A percentile compares a stretch with the other conserved stretches of the same genome.
Conservation (phyloP, 2,888 invertebrate genomes). For the Volucella inanis region DNA sequence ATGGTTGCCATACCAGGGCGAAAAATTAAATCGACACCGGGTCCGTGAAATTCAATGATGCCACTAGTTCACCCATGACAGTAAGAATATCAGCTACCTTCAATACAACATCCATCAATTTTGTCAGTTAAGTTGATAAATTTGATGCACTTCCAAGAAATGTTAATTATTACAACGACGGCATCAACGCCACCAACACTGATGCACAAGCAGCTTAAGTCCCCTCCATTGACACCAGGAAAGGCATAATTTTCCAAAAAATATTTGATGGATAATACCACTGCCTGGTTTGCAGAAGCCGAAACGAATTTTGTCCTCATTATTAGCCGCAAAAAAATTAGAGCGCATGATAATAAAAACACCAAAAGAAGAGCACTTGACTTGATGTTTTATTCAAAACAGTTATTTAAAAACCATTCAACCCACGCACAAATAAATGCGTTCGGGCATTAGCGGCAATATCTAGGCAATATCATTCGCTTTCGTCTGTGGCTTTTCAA, state of each 20-base stretch:
- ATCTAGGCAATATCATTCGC: no score
- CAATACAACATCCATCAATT: constrained; percentile 94
- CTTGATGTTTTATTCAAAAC: no score
- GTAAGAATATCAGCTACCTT: constrained; percentile 98
- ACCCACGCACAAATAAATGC: no score
- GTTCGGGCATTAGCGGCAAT: no score
- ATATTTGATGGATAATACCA: no score
- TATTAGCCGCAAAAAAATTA: no score
- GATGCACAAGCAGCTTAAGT: constrained; percentile 98
- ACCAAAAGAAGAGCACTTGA: no score
- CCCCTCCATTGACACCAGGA: constrained; percentile 99
- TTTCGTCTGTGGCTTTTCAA: no score
- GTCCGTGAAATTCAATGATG: constrained; percentile 98
- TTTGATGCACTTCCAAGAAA: constrained; percentile 99
- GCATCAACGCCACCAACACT: constrained; percentile 99
- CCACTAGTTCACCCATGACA: constrained; percentile 99
- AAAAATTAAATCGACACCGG: constrained; percentile 99
- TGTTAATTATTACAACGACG: constrained; percentile 99
- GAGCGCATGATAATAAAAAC: no score
- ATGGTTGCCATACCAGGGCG: constrained; percentile 99
- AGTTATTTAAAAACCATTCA: no score
- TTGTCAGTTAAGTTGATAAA: constrained; percentile 98
- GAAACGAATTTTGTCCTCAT: no score
- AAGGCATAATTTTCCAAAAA: constrained; percentile 99
- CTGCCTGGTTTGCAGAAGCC: no score